Evolutionary conservation across 2,888 invertebrate genomes (phyloP), one percentile per base, ranked within the genome.

Genomic region (Microctonus brassicae): DNA sequence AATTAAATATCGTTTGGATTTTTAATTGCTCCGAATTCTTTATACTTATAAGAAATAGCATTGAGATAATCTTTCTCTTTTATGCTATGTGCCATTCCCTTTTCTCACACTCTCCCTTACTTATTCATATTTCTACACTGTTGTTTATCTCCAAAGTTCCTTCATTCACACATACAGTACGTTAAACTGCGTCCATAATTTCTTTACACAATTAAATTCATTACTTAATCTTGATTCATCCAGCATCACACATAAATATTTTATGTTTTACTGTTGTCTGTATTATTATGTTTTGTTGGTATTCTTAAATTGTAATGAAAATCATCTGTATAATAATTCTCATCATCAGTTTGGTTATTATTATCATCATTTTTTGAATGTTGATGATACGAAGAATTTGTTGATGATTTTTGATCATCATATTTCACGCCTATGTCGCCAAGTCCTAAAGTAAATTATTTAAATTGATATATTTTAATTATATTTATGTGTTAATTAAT

Each of bases 1-100:
- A 60, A 33, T 62, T 55, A 47, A 61, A 17, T 34, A 63, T 63
- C 33, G 34, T 55, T 58, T 53, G n/a, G 13, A 67, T 11, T 9
- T 42, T 65, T 74, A 76, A 74, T 74, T 76, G 71, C 71, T 69
- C 74, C 71, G 64, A 74, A 74, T 74, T 73, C 69, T 74, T 73
- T n/a, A n/a, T 69, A 34, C 47, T 57, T 10, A 61, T 36, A 36
- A n/a, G 10, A 55, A 39, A 26, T 17, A 39, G n/a, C 36, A 60
- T 62, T 7, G 24, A 62, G 11, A 17, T 26, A 63, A 11, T 47
- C 29, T 29, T 7, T 29, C 29, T 63, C 5, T 63, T 47, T 29
- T n/a, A n/a, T n/a, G n/a, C n/a, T n/a, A n/a, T n/a, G n/a, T n/a
- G n/a, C n/a, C n/a, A n/a, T n/a, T 17, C 24, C 10, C 24, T 24